Evolutionary conservation across 2,888 invertebrate genomes (phyloP), one percentile per base, ranked within the genome.

Genomic region (Cheilosia scutellata): DNA sequence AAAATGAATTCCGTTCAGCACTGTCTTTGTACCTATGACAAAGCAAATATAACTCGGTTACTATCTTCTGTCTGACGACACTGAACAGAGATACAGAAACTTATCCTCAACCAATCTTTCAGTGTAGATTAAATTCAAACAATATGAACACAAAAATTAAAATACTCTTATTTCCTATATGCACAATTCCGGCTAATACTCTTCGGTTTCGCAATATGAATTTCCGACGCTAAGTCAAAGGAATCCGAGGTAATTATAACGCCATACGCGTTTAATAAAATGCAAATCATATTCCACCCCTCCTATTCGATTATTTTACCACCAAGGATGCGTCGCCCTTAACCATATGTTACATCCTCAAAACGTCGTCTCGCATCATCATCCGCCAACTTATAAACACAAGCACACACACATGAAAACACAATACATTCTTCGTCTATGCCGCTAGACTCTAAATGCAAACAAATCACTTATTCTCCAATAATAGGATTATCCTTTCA

Each of bases 401-500:
- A 33, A 66, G 55, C 49, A 44, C 75, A 49, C 55, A 49, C 55
- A 55, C 71, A n/a, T 63, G 44, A 20, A 25, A 47, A 65, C 31
- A 57, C 58, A 9, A 25, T 11, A 53, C 40, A 58, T 20, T 20
- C 20, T 20, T 20, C 20, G 20, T 20, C 1, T 20, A 20, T 20
- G 20, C 20, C 20, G 20, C 20, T 20, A 20, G 11, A 77, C 77
- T 82, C 76, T 47, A 31, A 62, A 42, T 20, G 13, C 13, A 31
- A 70, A 57, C 27, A 75, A 75, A 70, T 71, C 79, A 80, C 79
- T 79, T 80, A 84, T 84, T 80, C 71, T 76, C 72, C 76, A 72
- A 86, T 86, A 86, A 86, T 82, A 76, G 86, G 86, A 86, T 86
- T 86, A 82, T 86, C 77, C 86, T 63, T 65, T 68, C 75, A 74